Conservation (phyloP, 2,113 vertebrate genomes). For the Nestor notabilis region DNA sequence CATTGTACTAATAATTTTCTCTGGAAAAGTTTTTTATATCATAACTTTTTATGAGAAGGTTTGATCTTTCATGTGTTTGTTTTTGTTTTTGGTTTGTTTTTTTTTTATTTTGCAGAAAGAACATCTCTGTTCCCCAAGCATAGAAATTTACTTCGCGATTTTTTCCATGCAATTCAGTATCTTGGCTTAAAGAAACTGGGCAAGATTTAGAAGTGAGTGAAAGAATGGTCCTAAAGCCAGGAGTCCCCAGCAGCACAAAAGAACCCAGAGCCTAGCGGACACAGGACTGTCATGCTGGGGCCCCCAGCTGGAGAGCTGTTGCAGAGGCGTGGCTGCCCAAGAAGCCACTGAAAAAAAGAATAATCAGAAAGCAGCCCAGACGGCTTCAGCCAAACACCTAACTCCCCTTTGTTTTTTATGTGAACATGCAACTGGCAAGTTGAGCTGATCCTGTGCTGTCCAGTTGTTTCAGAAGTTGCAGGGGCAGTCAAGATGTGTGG, state of each 20-base stretch:
- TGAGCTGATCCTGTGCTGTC: fast-evolving
- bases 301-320: fast-evolving
- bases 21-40: neutral
- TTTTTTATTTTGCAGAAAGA: neutral
- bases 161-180: neutral
- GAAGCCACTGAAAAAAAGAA: neutral
- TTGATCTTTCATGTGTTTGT: neutral
- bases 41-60: neutral
- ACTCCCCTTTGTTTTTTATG: fast-evolving
- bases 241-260: neutral
- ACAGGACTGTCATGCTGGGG: fast-evolving
- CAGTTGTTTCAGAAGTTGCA: neutral
- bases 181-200: neutral
- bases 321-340: neutral
- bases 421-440: neutral
- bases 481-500: neutral
- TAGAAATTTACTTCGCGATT: neutral
- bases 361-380: neutral
- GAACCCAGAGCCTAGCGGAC: neutral
- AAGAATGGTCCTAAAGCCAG: neutral
- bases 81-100: neutral
- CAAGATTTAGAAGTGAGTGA: neutral
- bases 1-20: neutral
- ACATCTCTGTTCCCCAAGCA: neutral
- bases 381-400: neutral